A percentile compares a stretch with the other conserved stretches of the same genome.
Conservation (phyloP, 2,888 invertebrate species). For the Auanema freiburgensis region DNA sequence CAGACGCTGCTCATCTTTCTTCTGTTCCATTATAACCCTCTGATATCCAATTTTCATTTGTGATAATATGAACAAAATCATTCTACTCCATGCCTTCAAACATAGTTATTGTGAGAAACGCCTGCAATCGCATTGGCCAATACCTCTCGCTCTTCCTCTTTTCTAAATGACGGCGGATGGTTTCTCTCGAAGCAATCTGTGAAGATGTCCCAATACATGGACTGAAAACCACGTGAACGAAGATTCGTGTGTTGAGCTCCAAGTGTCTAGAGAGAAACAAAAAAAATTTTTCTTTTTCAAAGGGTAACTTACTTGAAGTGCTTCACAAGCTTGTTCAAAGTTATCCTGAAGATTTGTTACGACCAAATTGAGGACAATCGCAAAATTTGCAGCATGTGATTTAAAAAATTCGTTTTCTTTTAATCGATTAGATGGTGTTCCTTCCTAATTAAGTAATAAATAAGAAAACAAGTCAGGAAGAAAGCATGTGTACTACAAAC, state of each 20-base stretch:
- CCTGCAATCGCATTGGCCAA: too few relatives aligned
- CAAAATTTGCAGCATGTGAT: conserved; percentile 45
- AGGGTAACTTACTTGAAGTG: conserved; percentile 32
- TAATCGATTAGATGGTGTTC: conserved; percentile 29
- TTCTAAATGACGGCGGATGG: conserved; percentile 44
- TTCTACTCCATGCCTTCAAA: conserved; percentile 44
- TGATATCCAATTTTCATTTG: conserved; percentile 53
- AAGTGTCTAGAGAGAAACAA: conserved; percentile 28
- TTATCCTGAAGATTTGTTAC: conserved; percentile 47
- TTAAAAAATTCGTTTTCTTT: conserved; percentile 48
- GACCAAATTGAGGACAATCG: conserved; percentile 44
- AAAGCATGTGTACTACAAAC: conserved; percentile 14
- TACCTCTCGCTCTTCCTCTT: conserved; percentile 33
- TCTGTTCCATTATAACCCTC: conserved; percentile 21
- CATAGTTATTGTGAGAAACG: background rate
- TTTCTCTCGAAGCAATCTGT: conserved; percentile 50
- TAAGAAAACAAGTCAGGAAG: background rate
- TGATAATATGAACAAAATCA: conserved; percentile 49
- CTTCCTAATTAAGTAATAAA: conserved; percentile 24
- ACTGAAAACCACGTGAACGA: conserved; percentile 36
- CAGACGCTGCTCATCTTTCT: conserved; percentile 18
- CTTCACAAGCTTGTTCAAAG: conserved; percentile 45
- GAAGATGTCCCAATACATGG: conserved; percentile 50
- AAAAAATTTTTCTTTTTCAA: background rate
- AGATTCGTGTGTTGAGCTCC: conserved; percentile 42